Evolutionary conservation across 2,888 invertebrate genomes (phyloP).

Genomic region (Myathropa florea): DNA sequence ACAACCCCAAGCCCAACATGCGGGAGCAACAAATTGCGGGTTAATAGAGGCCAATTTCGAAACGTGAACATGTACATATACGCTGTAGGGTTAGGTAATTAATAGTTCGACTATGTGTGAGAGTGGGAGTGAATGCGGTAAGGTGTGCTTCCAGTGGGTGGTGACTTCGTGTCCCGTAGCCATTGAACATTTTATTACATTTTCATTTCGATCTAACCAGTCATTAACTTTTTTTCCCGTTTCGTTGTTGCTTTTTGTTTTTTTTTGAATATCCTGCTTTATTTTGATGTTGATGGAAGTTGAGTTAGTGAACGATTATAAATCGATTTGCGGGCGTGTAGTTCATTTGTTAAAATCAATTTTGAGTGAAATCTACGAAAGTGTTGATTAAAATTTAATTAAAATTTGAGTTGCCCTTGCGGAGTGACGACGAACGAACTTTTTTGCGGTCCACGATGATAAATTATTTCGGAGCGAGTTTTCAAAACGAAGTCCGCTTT

Average conservation of each 20-base stretch:
- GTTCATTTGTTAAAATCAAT: not conserved
- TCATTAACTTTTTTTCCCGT: not conserved
- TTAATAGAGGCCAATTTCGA: conserved; percentile 26
- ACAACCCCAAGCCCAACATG: not conserved
- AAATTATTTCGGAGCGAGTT: no score
- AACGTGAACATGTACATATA: conserved; percentile 8
- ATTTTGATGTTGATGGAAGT: not conserved
- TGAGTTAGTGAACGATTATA: not conserved
- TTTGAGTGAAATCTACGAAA: not conserved
- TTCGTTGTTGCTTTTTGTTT: not conserved
- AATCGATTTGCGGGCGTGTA: not conserved
- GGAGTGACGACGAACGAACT: not conserved
- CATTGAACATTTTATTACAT: conserved; percentile 6
- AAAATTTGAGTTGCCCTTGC: not conserved
- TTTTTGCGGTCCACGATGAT: no score
- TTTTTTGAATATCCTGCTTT: not conserved
- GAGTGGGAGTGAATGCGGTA: not conserved
- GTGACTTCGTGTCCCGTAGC: not conserved
- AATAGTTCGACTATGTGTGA: conserved; percentile 3
- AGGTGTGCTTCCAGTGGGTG: not conserved
- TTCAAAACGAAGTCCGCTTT: not conserved
- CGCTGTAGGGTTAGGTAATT: not conserved
- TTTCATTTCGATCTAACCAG: not conserved
- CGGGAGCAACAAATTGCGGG: not conserved
- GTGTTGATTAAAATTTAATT: not conserved